Evolutionary conservation across 2,888 invertebrate species (phyloP).

Genomic region (Ophioninae sp.): DNA sequence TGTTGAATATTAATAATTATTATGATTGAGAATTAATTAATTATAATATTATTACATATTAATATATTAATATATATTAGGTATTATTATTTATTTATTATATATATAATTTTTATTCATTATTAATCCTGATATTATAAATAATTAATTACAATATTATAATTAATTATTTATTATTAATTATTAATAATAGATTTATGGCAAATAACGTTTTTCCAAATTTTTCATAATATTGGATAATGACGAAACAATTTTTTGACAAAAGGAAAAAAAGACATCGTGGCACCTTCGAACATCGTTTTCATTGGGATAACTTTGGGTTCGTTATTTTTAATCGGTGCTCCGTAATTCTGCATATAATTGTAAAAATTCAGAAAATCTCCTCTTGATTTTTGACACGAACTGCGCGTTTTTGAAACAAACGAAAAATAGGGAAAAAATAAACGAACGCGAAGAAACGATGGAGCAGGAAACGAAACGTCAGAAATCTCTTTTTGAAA

Average conservation of each 20-base stretch:
- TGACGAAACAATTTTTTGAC: background rate
- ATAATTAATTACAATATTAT: too few relatives aligned
- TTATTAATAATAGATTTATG: too few relatives aligned
- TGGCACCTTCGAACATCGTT: conserved; percentile 70
- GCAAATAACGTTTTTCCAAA: background rate
- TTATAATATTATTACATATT: too few relatives aligned
- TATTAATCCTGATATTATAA: too few relatives aligned
- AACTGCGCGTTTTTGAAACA: conserved; percentile 2
- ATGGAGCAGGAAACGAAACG: conserved; percentile 32
- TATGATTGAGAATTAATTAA: too few relatives aligned
- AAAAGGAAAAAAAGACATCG: background rate
- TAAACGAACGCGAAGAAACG: conserved; percentile 1
- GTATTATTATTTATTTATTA: too few relatives aligned
- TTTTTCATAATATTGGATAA: background rate
- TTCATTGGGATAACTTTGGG: conserved; percentile 65
- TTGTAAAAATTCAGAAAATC: conserved; percentile 1
- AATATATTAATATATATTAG: too few relatives aligned
- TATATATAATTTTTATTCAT: too few relatives aligned
- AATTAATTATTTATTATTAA: too few relatives aligned
- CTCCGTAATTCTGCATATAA: conserved; percentile 47
- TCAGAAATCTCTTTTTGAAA: background rate
- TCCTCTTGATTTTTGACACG: too few relatives aligned
- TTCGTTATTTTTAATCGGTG: conserved; percentile 50
- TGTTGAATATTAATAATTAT: too few relatives aligned
- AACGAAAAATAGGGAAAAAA: conserved; percentile 10